Evolutionary conservation across 2,797 vertebrate species (phyloP), one percentile per base, ranked within the genome.

Genomic region (Hemitrygon akajei): DNA sequence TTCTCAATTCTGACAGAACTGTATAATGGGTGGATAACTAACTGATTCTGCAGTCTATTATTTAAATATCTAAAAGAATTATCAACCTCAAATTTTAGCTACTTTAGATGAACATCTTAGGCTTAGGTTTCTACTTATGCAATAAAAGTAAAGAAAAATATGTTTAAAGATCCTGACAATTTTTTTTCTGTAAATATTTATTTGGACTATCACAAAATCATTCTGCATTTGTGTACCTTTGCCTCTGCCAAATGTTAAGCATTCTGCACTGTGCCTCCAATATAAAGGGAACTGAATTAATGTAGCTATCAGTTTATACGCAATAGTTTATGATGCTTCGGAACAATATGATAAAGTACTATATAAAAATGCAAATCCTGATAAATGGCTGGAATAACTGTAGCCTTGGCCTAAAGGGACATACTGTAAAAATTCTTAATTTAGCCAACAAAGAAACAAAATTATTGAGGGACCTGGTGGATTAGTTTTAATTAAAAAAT

Each of bases 401-500:
- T 20, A 14, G n/a, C 34, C 77, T 80, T 16, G 14, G n/a, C 9
- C 20, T 40, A 47, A 7, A 22, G 40, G 40, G 37, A 1, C 40
- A 10, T 81, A 2, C 37, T 47, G 18, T 47, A 81, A 82, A 47
- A 82, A 56, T 82, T 56, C 80, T 56, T 82, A 25, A 47, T 25
- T 56, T 82, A 27, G 80, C 40, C 80, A 82, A 56, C 37, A 56
- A 82, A 82, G 80, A 56, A 22, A 56, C 18, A 82, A 82, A 56
- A 82, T 82, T 82, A 82, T 56, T 82, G 37, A 27, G 25, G 16
- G 56, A 87, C 27, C 14, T 66, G 56, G 84, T 37, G 4, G 5
- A 89, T 89, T 56, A 0, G 18, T 82, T 66, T 89, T 34, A 89
- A 66, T 89, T n/a, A 66, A 89, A 80, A 89, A 89, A 34, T 86